Percentiles rank a stretch among this genome's conserved stretches.
These are phyloP conservation scores for Axis porcinus DNA, from an alignment of 2,113 vertebrate species.

Conservation along the genomic window DNA sequence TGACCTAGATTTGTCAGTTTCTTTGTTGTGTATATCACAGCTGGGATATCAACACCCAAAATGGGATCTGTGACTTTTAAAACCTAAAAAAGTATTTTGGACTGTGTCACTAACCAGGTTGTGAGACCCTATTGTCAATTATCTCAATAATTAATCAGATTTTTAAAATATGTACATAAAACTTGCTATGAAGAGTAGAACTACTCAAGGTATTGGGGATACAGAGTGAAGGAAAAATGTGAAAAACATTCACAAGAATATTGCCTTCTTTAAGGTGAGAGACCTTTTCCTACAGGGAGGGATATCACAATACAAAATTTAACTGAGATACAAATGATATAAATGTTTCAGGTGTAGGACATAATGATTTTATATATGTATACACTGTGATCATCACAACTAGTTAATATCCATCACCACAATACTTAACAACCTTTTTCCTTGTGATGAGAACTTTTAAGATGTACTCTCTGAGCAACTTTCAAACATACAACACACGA, in stretches of 20 bases:
- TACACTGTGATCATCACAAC: not conserved
- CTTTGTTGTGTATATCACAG: not conserved
- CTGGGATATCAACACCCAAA: not conserved
- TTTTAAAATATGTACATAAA: not conserved
- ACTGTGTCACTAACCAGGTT: not conserved
- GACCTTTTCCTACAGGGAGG: not conserved
- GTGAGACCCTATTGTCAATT: not conserved
- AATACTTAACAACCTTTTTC: not conserved
- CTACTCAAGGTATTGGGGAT: not conserved
- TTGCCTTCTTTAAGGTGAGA: not conserved
- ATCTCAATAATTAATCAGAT: not conserved
- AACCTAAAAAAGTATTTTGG: not conserved
- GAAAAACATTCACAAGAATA: not conserved
- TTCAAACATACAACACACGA: not conserved
- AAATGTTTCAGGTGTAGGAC: not conserved
- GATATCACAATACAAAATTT: not conserved
- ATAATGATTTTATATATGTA: not conserved
- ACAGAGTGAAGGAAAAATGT: not conserved
- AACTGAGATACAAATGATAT: not conserved
- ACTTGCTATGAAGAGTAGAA: not conserved
- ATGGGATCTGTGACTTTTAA: not conserved
- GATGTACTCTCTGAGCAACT: not conserved
- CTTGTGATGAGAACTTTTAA: not conserved
- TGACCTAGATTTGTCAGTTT: slow-evolving; percentile 6
- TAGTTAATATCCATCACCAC: not conserved